These are phyloP conservation scores for Orchestia grillus DNA, from an alignment of 1,140 invertebrate species.

Conservation along the genomic window DNA sequence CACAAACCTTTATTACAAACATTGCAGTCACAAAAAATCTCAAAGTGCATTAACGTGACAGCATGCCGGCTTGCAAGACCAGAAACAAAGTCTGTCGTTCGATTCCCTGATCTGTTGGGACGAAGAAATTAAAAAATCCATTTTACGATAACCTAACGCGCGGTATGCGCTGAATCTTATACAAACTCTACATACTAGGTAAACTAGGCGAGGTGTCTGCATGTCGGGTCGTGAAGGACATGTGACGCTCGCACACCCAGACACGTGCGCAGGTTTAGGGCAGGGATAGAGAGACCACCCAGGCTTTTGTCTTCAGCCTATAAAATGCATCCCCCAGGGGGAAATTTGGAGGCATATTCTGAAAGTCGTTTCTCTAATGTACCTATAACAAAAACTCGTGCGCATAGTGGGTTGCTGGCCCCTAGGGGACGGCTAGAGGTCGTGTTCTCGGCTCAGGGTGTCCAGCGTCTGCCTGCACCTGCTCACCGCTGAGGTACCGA, in stretches of 20 bases:
- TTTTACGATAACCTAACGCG: neutral
- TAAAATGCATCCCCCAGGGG: neutral
- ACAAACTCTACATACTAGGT: neutral
- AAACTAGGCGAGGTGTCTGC: neutral
- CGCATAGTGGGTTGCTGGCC: neutral
- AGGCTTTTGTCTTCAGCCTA: neutral
- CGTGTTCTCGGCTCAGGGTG: neutral
- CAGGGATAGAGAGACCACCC: neutral
- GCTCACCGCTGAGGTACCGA: neutral
- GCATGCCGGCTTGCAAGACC: neutral
- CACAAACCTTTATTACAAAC: neutral
- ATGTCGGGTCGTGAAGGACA: neutral
- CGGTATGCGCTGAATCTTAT: neutral
- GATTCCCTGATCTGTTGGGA: neutral
- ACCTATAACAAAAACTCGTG: neutral
- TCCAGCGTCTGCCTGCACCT: neutral
- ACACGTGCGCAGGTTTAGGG: neutral
- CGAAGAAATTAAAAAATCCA: neutral
- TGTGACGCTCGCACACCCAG: neutral
- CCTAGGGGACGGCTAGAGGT: neutral
- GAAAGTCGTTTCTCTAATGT: neutral
- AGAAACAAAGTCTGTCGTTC: neutral
- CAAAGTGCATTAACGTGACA: neutral
- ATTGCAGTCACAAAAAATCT: neutral
- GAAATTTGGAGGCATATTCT: neutral